Evolutionary conservation across 2,797 vertebrate species (phyloP).

Genomic region (Hydrolagus colliei): DNA sequence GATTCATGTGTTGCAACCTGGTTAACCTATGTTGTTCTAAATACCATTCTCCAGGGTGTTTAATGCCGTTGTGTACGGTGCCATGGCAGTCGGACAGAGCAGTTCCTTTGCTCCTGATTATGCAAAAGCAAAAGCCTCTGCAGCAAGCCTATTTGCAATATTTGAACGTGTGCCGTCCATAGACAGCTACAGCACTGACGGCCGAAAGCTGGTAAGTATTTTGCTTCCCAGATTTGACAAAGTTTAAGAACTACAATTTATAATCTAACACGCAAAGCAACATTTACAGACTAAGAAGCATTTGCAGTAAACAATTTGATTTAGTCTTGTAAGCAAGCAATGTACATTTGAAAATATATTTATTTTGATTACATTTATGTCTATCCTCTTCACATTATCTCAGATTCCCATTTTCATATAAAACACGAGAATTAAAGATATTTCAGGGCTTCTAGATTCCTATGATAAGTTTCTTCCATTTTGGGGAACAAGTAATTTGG

Average conservation of each 20-base stretch:
- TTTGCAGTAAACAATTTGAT: neutral
- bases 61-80: constrained; percentile 44
- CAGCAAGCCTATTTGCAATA: constrained; percentile 45
- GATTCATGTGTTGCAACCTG: constrained; percentile 5
- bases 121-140: constrained; percentile 46
- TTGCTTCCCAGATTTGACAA: constrained; percentile 32
- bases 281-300: no score
- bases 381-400: neutral
- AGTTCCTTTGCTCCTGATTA: constrained; percentile 47
- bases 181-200: constrained; percentile 41
- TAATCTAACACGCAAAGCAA: constrained; percentile 33
- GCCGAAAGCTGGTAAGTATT: constrained; percentile 43
- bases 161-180: constrained; percentile 46
- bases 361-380: neutral
- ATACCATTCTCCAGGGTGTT: constrained; percentile 42
- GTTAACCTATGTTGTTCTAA: constrained; percentile 34
- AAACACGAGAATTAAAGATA: neutral
- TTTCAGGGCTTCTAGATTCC: neutral
- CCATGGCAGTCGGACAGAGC: constrained; percentile 44
- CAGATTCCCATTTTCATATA: neutral
- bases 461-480: neutral
- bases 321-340: neutral
- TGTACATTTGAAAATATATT: neutral
- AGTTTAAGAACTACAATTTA: constrained; percentile 36
- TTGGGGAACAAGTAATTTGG: no score